Conservation (phyloP, 2,797 vertebrate genomes). For the Myiotriccus ornatus region DNA sequence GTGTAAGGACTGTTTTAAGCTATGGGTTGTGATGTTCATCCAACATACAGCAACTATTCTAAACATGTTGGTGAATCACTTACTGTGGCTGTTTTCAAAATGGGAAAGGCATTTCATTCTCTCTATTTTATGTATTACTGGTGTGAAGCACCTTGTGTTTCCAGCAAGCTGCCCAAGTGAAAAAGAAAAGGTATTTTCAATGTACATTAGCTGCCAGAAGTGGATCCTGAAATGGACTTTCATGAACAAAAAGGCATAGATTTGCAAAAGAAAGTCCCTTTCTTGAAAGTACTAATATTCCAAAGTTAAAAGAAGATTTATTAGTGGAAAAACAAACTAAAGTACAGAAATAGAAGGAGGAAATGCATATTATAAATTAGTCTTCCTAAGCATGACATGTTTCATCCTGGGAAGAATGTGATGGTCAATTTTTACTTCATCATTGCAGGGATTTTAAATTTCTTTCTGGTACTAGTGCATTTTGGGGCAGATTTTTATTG, state of each 20-base stretch:
- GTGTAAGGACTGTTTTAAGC: not conserved
- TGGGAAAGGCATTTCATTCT: not conserved
- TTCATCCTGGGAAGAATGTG: not conserved
- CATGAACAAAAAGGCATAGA: not conserved
- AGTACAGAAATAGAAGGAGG: slow-evolving; percentile 11
- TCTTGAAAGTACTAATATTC: not conserved
- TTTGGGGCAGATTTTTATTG: not conserved
- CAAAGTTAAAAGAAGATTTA: not conserved
- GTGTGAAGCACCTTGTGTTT: not conserved
- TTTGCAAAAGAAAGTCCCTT: not conserved
- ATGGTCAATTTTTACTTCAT: not conserved
- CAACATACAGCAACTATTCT: not conserved
- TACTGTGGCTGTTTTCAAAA: not conserved
- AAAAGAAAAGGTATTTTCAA: not conserved
- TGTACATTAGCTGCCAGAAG: not conserved
- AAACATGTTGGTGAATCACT: not conserved
- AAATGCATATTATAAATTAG: slow-evolving; percentile 12
- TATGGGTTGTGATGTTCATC: not conserved
- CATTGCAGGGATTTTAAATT: not conserved
- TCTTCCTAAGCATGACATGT: not conserved
- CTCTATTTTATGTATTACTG: not conserved
- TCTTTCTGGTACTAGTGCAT: not conserved
- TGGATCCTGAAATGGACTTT: not conserved
- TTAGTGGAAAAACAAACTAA: slow-evolving; percentile 8
- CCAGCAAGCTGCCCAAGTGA: not conserved